Percentiles rank a stretch among this genome's conserved stretches.
Conservation (phyloP, 2,888 invertebrate species). For the Colostygia pectinataria region DNA sequence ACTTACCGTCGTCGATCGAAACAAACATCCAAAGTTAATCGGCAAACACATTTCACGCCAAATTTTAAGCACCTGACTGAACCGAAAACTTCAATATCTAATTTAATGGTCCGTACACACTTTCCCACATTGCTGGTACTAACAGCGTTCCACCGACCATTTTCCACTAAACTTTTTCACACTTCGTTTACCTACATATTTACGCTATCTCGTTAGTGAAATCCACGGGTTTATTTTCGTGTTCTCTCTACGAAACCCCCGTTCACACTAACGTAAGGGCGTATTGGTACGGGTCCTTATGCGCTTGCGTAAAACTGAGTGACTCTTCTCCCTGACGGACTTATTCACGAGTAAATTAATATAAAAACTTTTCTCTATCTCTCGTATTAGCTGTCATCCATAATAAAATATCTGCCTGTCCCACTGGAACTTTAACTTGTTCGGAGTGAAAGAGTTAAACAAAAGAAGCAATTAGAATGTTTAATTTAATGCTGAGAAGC, state of each 20-base stretch:
- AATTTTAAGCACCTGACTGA: constrained; percentile 46
- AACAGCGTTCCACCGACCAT: constrained; percentile 49
- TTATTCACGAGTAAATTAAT: constrained; percentile 81
- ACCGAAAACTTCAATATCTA: constrained; percentile 37
- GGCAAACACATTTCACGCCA: constrained; percentile 64
- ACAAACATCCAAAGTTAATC: constrained; percentile 63
- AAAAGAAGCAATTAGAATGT: background rate
- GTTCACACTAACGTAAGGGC: constrained; percentile 71
- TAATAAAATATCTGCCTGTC: constrained; percentile 69
- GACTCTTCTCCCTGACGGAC: constrained; percentile 76
- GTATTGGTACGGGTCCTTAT: constrained; percentile 59
- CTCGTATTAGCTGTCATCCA: constrained; percentile 70
- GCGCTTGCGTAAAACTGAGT: constrained; percentile 76
- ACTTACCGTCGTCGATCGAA: constrained; percentile 64
- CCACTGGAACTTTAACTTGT: constrained; percentile 29
- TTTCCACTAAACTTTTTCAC: constrained; percentile 53
- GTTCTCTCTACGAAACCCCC: constrained; percentile 54
- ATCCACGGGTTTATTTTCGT: constrained; percentile 49
- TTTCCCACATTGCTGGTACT: constrained; percentile 31
- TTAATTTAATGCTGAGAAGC: too few species aligned
- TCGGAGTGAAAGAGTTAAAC: constrained; percentile 30
- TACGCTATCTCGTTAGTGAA: constrained; percentile 48
- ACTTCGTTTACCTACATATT: constrained; percentile 51
- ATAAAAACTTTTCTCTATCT: constrained; percentile 77
- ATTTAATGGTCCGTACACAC: constrained; percentile 34